Percentiles rank a stretch among this genome's conserved stretches.
phyloP scores from a whole-genome alignment of 1,140 invertebrate genomes.

The Telenomus remus region DNA sequence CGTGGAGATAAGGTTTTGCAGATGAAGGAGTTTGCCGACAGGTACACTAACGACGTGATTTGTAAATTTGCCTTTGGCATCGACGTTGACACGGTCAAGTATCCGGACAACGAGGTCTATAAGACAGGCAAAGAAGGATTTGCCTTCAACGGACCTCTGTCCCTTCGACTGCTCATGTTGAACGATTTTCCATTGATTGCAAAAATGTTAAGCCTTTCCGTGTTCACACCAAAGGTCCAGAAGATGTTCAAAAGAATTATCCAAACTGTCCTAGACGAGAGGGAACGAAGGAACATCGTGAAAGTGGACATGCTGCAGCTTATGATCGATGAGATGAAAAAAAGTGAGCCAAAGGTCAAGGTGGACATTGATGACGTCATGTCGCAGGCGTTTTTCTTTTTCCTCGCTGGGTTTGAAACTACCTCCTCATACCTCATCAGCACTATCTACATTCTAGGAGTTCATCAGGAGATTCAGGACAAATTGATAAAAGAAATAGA shows the following conservation, averaged over 20 bases:
- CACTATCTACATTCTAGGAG: slow-evolving; percentile 75
- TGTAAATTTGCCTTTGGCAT: slow-evolving; percentile 72
- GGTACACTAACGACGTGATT: slow-evolving; percentile 60
- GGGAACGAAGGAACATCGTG: slow-evolving; percentile 55
- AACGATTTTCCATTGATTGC: neutral
- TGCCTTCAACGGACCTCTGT: slow-evolving; percentile 60
- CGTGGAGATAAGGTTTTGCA: neutral
- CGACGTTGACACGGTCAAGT: slow-evolving; percentile 68
- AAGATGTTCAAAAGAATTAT: slow-evolving; percentile 27
- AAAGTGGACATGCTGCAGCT: slow-evolving; percentile 70
- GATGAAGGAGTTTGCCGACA: slow-evolving; percentile 65
- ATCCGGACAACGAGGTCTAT: slow-evolving; percentile 72
- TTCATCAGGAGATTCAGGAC: slow-evolving; percentile 78
- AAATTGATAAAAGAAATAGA: slow-evolving; percentile 78
- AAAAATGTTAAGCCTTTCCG: neutral
- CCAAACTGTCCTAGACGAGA: slow-evolving; percentile 71
- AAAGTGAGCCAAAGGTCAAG: slow-evolving; percentile 11
- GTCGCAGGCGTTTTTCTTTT: slow-evolving; percentile 55
- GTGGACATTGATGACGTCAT: slow-evolving; percentile 70
- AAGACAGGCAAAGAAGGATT: slow-evolving; percentile 65
- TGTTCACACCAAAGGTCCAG: neutral
- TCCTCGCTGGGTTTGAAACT: slow-evolving; percentile 76
- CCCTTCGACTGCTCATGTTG: slow-evolving; percentile 16
- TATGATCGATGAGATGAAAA: slow-evolving; percentile 62
- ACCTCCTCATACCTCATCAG: slow-evolving; percentile 68